These are phyloP conservation scores for Fregetta grallaria DNA, from an alignment of 2,113 vertebrate species.

Conservation along the genomic window DNA sequence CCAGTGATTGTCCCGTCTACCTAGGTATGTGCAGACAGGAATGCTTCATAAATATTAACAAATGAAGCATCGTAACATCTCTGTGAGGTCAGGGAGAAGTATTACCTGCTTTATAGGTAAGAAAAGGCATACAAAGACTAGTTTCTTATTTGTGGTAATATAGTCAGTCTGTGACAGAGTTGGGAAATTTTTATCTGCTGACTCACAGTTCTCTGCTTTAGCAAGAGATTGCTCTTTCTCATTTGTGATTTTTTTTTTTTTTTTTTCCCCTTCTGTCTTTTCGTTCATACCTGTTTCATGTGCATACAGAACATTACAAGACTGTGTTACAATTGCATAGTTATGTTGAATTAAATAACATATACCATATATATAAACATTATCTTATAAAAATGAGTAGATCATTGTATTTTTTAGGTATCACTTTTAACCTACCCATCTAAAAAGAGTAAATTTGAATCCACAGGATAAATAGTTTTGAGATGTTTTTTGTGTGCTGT, in stretches of 20 bases:
- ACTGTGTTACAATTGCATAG: background rate
- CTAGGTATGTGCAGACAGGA: background rate
- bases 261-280: background rate
- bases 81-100: background rate
- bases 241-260: background rate
- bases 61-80: background rate
- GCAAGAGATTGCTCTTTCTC: background rate
- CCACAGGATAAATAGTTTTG: background rate
- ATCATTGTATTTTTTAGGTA: background rate
- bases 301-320: background rate
- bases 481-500: background rate
- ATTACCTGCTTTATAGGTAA: background rate
- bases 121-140: background rate
- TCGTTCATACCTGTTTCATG: background rate
- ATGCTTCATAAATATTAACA: background rate
- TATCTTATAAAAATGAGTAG: background rate
- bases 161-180: background rate
- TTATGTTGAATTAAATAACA: background rate
- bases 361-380: background rate
- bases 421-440: background rate
- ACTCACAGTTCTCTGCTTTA: background rate
- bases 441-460: background rate
- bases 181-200: background rate
- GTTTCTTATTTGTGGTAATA: background rate
- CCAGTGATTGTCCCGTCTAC: background rate